phyloP scores from a whole-genome alignment of 1,140 invertebrate species.

The Drosophila orena region DNA sequence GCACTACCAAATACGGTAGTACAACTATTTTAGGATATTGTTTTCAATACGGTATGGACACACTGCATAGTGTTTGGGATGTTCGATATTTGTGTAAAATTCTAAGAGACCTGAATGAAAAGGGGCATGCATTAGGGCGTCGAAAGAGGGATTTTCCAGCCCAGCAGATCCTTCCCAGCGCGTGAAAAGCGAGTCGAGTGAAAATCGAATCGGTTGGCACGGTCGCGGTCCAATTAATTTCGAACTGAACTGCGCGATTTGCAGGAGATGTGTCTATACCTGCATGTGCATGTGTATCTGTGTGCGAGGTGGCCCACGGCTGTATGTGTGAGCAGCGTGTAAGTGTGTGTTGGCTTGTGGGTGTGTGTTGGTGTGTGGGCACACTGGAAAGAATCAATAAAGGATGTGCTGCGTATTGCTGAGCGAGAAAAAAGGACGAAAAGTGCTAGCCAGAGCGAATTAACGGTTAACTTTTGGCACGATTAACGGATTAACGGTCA shows the following conservation, averaged over 20 bases:
- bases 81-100: conserved; percentile 70
- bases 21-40: neutral
- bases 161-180: conserved; percentile 24
- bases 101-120: conserved; percentile 44
- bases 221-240: conserved; percentile 6
- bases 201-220: conserved; percentile 2
- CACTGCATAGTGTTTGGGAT: conserved; percentile 65
- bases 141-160: conserved; percentile 9
- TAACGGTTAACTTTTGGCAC: conserved; percentile 25
- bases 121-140: conserved; percentile 29
- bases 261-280: conserved; percentile 40
- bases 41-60: neutral
- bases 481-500: conserved; percentile 1
- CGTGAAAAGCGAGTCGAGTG: conserved; percentile 37
- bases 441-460: conserved; percentile 23
- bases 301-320: conserved; percentile 31
- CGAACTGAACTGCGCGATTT: conserved; percentile 45
- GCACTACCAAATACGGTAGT: neutral
- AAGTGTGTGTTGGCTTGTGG: conserved; percentile 24
- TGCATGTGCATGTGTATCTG: conserved; percentile 32
- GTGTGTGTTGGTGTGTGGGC: conserved; percentile 42
- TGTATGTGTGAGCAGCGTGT: conserved; percentile 57
- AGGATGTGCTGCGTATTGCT: conserved; percentile 74
- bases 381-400: conserved; percentile 83
- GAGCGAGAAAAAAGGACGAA: conserved; percentile 50